Percentiles rank a stretch among this genome's conserved stretches.
Evolutionary conservation across 2,888 invertebrate genomes (phyloP).

Genomic region (Polyommatus icarus): DNA sequence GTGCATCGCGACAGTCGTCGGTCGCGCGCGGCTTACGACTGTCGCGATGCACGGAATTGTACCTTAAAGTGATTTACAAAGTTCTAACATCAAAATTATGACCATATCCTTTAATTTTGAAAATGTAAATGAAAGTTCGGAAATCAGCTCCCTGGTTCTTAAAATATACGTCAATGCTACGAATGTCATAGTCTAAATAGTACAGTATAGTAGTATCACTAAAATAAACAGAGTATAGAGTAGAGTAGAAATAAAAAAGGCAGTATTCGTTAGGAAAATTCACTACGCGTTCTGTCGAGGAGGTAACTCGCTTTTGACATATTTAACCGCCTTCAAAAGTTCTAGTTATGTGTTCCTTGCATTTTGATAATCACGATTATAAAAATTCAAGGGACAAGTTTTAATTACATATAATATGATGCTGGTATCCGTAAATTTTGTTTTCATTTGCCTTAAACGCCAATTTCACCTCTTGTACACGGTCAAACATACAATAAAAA

Average conservation of each 20-base stretch:
- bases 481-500: too few species aligned
- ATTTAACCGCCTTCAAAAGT: background rate
- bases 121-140: background rate
- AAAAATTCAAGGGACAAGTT: too few species aligned
- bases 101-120: background rate
- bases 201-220: background rate
- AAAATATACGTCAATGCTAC: background rate
- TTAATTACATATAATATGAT: too few species aligned
- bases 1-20: too few species aligned
- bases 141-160: background rate
- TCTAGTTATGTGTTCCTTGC: too few species aligned
- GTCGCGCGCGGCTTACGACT: too few species aligned
- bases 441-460: too few species aligned
- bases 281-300: background rate
- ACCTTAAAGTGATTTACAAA: background rate
- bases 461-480: too few species aligned
- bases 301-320: background rate
- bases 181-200: conserved; percentile 17
- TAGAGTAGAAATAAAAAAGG: conserved; percentile 26
- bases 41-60: too few species aligned
- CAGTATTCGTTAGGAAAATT: conserved; percentile 27
- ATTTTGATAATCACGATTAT: too few species aligned
- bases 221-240: conserved; percentile 23
- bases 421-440: too few species aligned
- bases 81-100: background rate